A percentile compares a stretch with the other conserved stretches of the same genome.
Evolutionary conservation across 2,113 vertebrate species (phyloP).

Genomic region (Rhabdornis inornatus): DNA sequence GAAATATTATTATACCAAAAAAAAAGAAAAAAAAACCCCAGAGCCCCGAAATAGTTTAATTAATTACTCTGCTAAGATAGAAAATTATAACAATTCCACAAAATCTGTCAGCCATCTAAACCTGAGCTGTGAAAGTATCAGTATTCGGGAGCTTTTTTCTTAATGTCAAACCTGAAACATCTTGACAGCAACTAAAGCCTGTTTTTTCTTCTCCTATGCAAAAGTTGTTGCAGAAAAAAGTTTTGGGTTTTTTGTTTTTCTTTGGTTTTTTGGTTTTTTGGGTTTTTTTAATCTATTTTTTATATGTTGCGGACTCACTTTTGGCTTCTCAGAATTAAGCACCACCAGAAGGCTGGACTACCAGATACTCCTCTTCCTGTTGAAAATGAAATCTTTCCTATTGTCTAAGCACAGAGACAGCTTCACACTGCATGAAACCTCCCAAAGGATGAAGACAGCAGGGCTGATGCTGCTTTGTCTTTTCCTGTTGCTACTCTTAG

Average conservation of each 20-base stretch:
- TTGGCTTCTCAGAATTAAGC: not conserved
- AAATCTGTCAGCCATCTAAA: not conserved
- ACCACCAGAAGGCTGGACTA: not conserved
- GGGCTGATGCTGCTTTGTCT: not conserved
- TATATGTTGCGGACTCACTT: not conserved
- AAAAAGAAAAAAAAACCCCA: too few relatives aligned
- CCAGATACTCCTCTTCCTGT: not conserved
- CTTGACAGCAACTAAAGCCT: not conserved
- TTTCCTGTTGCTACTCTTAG: not conserved
- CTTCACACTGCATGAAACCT: not conserved
- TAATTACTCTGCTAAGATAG: not conserved
- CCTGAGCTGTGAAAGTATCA: not conserved
- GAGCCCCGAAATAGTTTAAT: not conserved
- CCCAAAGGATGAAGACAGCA: rapidly evolving
- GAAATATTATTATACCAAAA: not conserved
- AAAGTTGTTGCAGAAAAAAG: not conserved
- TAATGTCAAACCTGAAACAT: not conserved
- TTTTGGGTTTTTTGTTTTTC: not conserved
- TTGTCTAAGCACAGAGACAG: not conserved
- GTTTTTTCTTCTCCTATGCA: not conserved
- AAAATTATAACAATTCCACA: not conserved
- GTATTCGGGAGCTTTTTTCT: not conserved
- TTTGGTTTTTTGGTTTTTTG: not conserved
- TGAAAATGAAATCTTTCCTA: not conserved
- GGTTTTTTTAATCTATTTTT: not conserved